These are phyloP conservation scores for Rhadinocentrus ornatus DNA, from an alignment of 2,797 vertebrate genomes.

Conservation along the genomic window DNA sequence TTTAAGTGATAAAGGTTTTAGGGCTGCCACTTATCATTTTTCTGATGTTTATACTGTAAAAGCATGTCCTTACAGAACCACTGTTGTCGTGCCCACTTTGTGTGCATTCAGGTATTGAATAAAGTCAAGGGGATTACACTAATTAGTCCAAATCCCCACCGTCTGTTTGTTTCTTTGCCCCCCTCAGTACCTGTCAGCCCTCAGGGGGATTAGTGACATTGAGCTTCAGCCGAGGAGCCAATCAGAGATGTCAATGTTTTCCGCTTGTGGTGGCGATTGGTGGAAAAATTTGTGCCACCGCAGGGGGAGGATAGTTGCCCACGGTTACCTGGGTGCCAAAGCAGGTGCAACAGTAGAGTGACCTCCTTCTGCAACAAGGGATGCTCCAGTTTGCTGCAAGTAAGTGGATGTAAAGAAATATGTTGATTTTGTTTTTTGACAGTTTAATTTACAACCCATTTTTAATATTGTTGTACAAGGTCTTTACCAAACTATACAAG, in stretches of 20 bases:
- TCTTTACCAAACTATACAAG: too few relatives aligned
- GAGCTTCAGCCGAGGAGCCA: constrained; percentile 42
- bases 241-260: constrained; percentile 24
- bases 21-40: not conserved
- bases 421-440: not conserved
- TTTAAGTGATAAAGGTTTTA: not conserved
- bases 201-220: constrained; percentile 23
- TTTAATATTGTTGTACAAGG: not conserved
- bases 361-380: constrained; percentile 17
- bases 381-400: constrained; percentile 2
- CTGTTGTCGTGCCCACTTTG: not conserved
- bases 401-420: constrained; percentile 14
- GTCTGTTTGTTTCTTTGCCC: constrained; percentile 50
- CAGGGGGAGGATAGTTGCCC: not conserved
- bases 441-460: not conserved
- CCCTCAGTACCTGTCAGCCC: constrained; percentile 32
- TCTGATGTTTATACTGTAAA: not conserved
- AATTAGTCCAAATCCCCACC: constrained; percentile 54
- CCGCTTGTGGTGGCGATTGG: constrained; percentile 30
- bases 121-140: constrained; percentile 55
- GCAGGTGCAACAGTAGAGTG: constrained; percentile 4
- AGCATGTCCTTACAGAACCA: not conserved
- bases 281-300: not conserved
- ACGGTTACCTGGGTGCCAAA: constrained; percentile 19
- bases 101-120: constrained; percentile 14